Percentiles rank a stretch among this genome's conserved stretches.
Evolutionary conservation across 2,888 invertebrate species (phyloP).

Genomic region (Gibbula magus): DNA sequence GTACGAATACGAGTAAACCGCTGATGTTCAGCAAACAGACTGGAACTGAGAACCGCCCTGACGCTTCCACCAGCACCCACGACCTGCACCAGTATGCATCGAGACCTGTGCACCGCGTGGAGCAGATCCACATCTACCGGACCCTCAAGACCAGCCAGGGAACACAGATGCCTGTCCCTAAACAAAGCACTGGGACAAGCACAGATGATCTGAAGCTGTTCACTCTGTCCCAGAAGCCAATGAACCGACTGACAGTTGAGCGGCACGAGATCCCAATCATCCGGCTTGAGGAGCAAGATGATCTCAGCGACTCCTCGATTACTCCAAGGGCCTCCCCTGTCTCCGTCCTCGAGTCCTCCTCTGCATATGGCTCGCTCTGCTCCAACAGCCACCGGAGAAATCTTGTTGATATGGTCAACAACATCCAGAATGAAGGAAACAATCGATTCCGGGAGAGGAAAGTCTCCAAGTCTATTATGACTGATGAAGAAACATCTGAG

Average conservation of each 20-base stretch:
- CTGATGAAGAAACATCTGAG: conserved; percentile 32
- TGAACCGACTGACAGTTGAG: not conserved
- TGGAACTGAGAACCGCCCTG: not conserved
- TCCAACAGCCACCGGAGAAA: not conserved
- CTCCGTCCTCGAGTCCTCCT: not conserved
- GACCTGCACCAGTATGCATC: not conserved
- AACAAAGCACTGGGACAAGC: not conserved
- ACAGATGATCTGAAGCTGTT: not conserved
- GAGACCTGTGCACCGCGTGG: not conserved
- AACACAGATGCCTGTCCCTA: not conserved
- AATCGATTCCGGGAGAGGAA: not conserved
- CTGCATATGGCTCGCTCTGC: conserved; percentile 1
- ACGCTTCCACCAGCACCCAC: not conserved
- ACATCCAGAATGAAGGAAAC: not conserved
- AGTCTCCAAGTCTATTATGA: not conserved
- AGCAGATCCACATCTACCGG: not conserved
- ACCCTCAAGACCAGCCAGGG: not conserved
- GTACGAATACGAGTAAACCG: not conserved
- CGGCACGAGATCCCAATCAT: not conserved
- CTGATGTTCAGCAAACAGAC: not conserved
- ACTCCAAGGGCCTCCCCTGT: conserved; percentile 4
- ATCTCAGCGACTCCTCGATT: not conserved
- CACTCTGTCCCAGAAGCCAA: not conserved
- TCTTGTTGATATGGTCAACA: conserved; percentile 15
- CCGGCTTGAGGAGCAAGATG: not conserved